Evolutionary conservation across 1,140 invertebrate species (phyloP).

Genomic region (Hyposmocoma kahamanoa): DNA sequence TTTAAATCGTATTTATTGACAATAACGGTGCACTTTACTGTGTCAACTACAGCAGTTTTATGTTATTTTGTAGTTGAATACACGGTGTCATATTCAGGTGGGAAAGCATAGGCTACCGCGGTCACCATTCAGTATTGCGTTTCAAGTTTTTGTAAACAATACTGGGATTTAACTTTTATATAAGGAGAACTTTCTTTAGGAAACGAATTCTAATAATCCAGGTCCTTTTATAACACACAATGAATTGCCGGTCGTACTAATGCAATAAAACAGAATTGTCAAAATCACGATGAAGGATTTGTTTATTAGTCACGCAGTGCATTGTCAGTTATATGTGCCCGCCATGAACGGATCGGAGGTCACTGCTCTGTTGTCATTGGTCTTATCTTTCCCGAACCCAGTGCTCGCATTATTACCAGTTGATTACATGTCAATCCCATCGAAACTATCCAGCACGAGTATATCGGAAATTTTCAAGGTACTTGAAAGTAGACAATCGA

Average conservation of each 20-base stretch:
- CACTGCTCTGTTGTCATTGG: slow-evolving; percentile 26
- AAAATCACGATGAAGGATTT: too few species aligned
- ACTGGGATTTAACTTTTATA: slow-evolving; percentile 22
- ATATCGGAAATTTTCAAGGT: slow-evolving; percentile 47
- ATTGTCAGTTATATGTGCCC: too few species aligned
- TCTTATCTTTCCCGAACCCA: slow-evolving; percentile 34
- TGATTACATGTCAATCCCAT: slow-evolving; percentile 25
- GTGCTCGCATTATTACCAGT: slow-evolving; percentile 33
- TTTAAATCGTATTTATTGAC: slow-evolving; percentile 41
- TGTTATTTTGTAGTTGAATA: slow-evolving; percentile 28
- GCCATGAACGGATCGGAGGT: too few species aligned
- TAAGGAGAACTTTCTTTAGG: too few species aligned
- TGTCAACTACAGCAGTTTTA: slow-evolving; percentile 22
- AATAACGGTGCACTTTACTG: slow-evolving; percentile 34
- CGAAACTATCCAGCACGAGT: slow-evolving; percentile 32
- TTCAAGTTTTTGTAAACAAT: slow-evolving; percentile 57
- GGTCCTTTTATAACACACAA: too few species aligned
- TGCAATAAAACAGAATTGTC: too few species aligned
- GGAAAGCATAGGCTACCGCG: slow-evolving; percentile 67
- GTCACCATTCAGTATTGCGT: slow-evolving; percentile 62
- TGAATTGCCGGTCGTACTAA: too few species aligned
- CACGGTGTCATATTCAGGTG: slow-evolving; percentile 67
- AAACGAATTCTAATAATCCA: too few species aligned
- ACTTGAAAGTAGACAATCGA: slow-evolving; percentile 24
- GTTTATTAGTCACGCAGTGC: too few species aligned